A percentile compares a stretch with the other conserved stretches of the same genome.
Conservation (phyloP, 2,113 vertebrate species). For the Chamaetylas fuelleborni region DNA sequence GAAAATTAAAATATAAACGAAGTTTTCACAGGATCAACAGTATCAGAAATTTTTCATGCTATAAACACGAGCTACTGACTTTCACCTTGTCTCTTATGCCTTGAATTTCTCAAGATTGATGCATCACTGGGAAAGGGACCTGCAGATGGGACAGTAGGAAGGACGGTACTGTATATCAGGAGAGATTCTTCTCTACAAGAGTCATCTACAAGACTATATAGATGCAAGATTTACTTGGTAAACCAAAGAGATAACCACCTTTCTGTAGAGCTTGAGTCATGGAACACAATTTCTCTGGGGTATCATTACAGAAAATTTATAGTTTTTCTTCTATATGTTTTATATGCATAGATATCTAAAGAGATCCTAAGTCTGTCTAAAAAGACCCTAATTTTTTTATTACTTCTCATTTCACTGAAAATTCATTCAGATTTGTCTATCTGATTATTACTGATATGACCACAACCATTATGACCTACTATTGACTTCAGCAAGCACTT, state of each 20-base stretch:
- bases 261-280: background rate
- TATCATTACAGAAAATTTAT: background rate
- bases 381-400: background rate
- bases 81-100: background rate
- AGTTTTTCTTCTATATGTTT: background rate
- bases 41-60: background rate
- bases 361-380: background rate
- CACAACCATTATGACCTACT: background rate
- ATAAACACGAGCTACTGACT: background rate
- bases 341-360: background rate
- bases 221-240: background rate
- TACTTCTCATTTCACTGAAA: background rate
- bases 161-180: fast-evolving
- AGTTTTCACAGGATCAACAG: background rate
- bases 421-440: background rate
- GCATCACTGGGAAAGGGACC: background rate
- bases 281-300: background rate
- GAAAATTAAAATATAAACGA: background rate
- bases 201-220: too few relatives aligned
- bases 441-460: background rate
- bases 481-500: background rate
- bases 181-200: background rate
- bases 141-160: background rate
- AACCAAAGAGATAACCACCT: background rate
- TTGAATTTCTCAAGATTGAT: background rate